phyloP scores from a whole-genome alignment of 2,888 invertebrate species.

The Augochlorella aurata region DNA sequence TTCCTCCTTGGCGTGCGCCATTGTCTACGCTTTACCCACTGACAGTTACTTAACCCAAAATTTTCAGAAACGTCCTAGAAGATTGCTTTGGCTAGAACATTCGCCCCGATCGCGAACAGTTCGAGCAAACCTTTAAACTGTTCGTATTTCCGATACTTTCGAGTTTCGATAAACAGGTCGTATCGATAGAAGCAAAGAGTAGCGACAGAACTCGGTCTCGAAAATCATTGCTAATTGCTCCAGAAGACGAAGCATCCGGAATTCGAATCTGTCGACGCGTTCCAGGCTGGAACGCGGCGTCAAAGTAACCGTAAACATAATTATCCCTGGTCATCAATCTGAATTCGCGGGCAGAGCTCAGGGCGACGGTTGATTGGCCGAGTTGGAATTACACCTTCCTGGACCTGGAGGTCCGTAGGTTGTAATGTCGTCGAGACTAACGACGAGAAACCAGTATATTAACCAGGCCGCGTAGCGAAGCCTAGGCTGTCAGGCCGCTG shows the following conservation, averaged over 20 bases:
- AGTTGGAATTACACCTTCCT: conserved; percentile 47
- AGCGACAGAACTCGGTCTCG: neutral
- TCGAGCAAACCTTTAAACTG: too few relatives aligned
- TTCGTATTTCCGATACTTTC: too few relatives aligned
- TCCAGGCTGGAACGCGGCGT: neutral
- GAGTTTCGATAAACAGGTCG: too few relatives aligned
- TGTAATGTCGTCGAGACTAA: conserved; percentile 75
- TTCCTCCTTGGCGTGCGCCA: neutral
- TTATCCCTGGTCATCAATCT: conserved; percentile 50
- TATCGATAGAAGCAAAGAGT: too few relatives aligned
- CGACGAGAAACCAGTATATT: conserved; percentile 78
- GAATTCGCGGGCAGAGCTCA: conserved; percentile 39
- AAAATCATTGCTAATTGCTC: neutral
- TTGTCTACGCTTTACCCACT: neutral
- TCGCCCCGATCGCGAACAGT: too few relatives aligned
- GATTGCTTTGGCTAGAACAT: too few relatives aligned
- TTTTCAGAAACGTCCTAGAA: neutral
- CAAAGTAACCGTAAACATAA: conserved; percentile 33
- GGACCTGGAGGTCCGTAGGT: conserved; percentile 42
- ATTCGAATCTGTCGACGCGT: neutral
- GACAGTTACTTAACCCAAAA: neutral
- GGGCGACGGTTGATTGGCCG: conserved; percentile 51
- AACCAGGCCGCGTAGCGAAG: conserved; percentile 67
- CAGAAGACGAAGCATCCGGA: neutral
- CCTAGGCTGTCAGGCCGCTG: conserved; percentile 64